phyloP scores from a whole-genome alignment of 2,888 invertebrate genomes.

The Hyles lineata region DNA sequence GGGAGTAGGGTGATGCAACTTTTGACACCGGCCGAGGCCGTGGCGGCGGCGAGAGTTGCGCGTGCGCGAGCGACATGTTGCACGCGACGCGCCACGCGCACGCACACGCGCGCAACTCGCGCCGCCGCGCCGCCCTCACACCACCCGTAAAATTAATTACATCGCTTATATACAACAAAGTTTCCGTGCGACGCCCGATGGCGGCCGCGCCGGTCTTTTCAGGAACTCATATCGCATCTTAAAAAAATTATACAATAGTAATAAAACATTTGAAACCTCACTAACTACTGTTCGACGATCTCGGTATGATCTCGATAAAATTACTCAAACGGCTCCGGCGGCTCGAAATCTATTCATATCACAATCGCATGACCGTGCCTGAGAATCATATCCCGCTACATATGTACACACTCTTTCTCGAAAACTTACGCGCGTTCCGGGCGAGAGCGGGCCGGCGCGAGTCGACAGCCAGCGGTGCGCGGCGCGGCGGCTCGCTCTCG shows the following conservation, averaged over 20 bases:
- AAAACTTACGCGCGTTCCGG: slow-evolving; percentile 58
- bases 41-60: slow-evolving; percentile 35
- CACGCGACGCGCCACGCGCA: too few relatives aligned
- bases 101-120: slow-evolving; percentile 26
- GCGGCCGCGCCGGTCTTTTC: slow-evolving; percentile 74
- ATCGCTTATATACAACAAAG: slow-evolving; percentile 82
- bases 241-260: slow-evolving; percentile 84
- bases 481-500: slow-evolving; percentile 49
- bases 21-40: slow-evolving; percentile 61
- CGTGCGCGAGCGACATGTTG: slow-evolving; percentile 39
- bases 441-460: slow-evolving; percentile 50
- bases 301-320: slow-evolving; percentile 83
- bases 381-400: slow-evolving; percentile 83
- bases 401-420: slow-evolving; percentile 82
- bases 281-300: slow-evolving; percentile 84
- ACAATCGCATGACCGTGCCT: slow-evolving; percentile 84
- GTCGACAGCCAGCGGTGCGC: slow-evolving; percentile 40
- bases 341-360: slow-evolving; percentile 84
- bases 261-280: slow-evolving; percentile 85
- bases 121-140: slow-evolving; percentile 46
- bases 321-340: slow-evolving; percentile 81
- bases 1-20: slow-evolving; percentile 78
- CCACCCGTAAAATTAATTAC: slow-evolving; percentile 62
- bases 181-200: slow-evolving; percentile 65
- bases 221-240: slow-evolving; percentile 85